Conservation (phyloP, 1,140 invertebrate genomes). For the Piezodorus guildinii region DNA sequence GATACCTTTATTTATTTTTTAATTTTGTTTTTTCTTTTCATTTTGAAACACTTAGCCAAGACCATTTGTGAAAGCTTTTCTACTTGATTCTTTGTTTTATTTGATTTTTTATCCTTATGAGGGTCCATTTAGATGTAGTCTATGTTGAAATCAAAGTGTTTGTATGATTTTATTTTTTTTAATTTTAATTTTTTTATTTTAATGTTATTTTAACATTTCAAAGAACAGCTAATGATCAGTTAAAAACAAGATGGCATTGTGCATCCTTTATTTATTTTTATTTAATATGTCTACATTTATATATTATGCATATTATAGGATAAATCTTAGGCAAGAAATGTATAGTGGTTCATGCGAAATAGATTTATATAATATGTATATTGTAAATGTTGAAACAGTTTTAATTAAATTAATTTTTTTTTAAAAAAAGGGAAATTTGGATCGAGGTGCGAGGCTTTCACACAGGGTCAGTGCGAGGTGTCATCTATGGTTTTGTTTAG, state of each 20-base stretch:
- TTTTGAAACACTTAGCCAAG: conserved; percentile 23
- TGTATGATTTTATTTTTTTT: conserved; percentile 18
- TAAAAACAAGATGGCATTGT: conserved; percentile 22
- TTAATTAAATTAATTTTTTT: conserved; percentile 12
- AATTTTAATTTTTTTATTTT: conserved; percentile 23
- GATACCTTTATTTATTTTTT: conserved; percentile 15
- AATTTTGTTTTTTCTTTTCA: conserved; percentile 15
- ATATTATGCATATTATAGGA: no score
- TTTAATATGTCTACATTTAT: no score
- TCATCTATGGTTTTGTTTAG: no score
- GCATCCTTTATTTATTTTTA: conserved; percentile 20
- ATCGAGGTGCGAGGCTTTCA: conserved; percentile 21
- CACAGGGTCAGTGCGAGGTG: conserved; percentile 19
- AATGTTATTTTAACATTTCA: conserved; percentile 24
- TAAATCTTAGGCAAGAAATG: no score
- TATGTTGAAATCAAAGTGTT: neutral
- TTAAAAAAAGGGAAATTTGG: conserved; percentile 1
- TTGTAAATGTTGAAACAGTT: neutral
- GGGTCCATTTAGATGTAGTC: neutral
- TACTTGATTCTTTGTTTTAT: conserved; percentile 12
- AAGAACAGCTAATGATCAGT: neutral
- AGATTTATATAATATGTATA: neutral
- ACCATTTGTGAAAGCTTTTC: conserved; percentile 25
- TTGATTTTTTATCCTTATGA: conserved; percentile 5
- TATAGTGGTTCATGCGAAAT: conserved; percentile 6